A percentile compares a stretch with the other conserved stretches of the same genome.
These are phyloP conservation scores for Sinocyclocheilus anophthalmus DNA, from an alignment of 2,113 vertebrate species.

Conservation along the genomic window DNA sequence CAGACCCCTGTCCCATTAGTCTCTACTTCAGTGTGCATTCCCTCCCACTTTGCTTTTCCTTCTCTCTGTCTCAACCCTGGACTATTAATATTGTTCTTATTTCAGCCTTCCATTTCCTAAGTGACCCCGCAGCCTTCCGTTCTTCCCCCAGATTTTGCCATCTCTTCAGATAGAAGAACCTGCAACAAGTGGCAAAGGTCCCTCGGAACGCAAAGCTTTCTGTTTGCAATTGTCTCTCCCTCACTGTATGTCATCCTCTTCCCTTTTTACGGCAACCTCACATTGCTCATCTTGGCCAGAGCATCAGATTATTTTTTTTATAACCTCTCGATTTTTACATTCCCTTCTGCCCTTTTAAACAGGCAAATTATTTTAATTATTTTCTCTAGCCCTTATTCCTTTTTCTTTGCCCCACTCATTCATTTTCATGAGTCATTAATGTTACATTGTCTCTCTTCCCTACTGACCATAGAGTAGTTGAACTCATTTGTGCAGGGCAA, in stretches of 20 bases:
- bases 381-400: neutral
- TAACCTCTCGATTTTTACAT: neutral
- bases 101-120: neutral
- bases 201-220: neutral
- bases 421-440: conserved; percentile 38
- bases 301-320: neutral
- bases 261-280: neutral
- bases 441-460: conserved; percentile 28
- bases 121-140: neutral
- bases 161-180: conserved; percentile 12
- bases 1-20: conserved; percentile 29
- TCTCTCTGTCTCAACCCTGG: neutral
- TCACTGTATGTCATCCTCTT: neutral
- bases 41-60: neutral
- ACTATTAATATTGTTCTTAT: conserved; percentile 7
- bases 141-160: conserved; percentile 9
- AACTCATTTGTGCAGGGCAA: conserved; percentile 36
- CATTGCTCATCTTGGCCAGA: neutral
- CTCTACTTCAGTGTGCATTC: conserved; percentile 5
- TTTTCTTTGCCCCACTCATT: conserved; percentile 27
- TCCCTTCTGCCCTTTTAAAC: conserved; percentile 29
- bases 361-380: conserved; percentile 40
- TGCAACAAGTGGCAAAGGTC: conserved; percentile 27
- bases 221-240: neutral
- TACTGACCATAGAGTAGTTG: conserved; percentile 27